Base-by-base conservation (phyloP, 2,113 vertebrate species). In the Coregonus clupeaformis region DNA sequence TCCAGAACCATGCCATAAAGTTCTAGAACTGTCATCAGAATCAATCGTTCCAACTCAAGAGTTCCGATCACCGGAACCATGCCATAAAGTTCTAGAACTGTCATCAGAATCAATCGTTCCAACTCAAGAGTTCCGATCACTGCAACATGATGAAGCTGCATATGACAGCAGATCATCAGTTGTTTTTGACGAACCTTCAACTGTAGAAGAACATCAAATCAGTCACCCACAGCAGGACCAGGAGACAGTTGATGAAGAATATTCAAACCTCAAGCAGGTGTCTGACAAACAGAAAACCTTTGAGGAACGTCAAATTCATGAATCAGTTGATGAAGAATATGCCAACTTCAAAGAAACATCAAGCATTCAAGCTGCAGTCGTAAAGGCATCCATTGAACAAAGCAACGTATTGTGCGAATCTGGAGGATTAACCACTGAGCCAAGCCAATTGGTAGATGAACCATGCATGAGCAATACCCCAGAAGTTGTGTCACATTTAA, bases 401-500 rank as follows among this genome's bases (percentile, higher is more conserved):
- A 42, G 36, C 36, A 18, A 76, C 68, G 66, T 75, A 27, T 18
- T 57, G 14, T 24, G 45, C 20, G 55, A 82, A 55, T 45, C 74
- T 62, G 14, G 24, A n/a, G 1, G 13, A 9, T 47, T 25, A 67
- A 64, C 9, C 27, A 5, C 42, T 76, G 25, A 79, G 24, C 72
- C 49, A 71, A 73, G 7, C 25, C 25, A 4, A 73, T 18, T 30
- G 27, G 68, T 25, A 62, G 70, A 75, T 63, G 77, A 86, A 74
- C 42, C 29, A 29, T 27, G 66, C 29, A 27, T 25, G 49, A 12
- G 80, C 13, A 69, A 14, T 84, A 57, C 45, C n/a, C 55, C 68
- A 73, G 69, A 82, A 73, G 24, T 77, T 13, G 11, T 27, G 60
- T 18, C 49, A 74, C 16, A 73, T 80, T 79, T 75, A 66, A 69